Evolutionary conservation across 64 coral and sea anemone species (phyloP), one percentile per base, ranked within the genome.

Genomic region (Pocillopora damicornis): DNA sequence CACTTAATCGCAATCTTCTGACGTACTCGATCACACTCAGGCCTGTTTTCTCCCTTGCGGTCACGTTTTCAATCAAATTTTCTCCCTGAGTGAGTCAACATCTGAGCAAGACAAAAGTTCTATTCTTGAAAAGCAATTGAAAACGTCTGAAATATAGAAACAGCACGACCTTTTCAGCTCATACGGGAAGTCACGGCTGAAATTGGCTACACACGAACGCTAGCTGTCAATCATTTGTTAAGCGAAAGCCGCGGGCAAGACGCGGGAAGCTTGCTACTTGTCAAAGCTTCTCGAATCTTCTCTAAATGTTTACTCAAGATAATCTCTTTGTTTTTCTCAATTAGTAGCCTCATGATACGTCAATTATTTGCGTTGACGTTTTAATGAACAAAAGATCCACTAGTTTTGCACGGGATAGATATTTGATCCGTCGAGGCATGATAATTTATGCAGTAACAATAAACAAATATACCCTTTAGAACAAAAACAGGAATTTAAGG

Each of bases 161-260:
- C 60, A 35, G 25, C 59, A 36, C 78, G 57, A 10, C 22, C 59
- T 59, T 34, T 60, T 79, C 77, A 25, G 56, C 22, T 51, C 77
- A 82, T 82, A 82, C 79, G 79, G 79, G 80, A 22, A 65, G 62
- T 82, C 80, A 45, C 16, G 15, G 11, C 15, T 5, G 58, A 18
- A 51, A 77, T 11, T 23, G 67, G n/a, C 22, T 23, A 11, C 5
- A 25, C 25, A 60, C 56, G 25, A 4, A 9, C 15, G 9, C 37
- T 14, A 82, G 5, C 80, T 82, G 80, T 82, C 80, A 82, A 82
- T 82, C 80, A 82, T 5, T 82, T 3, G n/a, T 1, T 0, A 63
- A 23, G 8, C 22, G 12, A 71, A 71, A 71, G 67, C 20, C 67
- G 67, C 67, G 67, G 67, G 67, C 67, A 11, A 71, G 67, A 25